Evolutionary conservation across 1,140 invertebrate genomes (phyloP).

Genomic region (Lordiphosa collinella): DNA sequence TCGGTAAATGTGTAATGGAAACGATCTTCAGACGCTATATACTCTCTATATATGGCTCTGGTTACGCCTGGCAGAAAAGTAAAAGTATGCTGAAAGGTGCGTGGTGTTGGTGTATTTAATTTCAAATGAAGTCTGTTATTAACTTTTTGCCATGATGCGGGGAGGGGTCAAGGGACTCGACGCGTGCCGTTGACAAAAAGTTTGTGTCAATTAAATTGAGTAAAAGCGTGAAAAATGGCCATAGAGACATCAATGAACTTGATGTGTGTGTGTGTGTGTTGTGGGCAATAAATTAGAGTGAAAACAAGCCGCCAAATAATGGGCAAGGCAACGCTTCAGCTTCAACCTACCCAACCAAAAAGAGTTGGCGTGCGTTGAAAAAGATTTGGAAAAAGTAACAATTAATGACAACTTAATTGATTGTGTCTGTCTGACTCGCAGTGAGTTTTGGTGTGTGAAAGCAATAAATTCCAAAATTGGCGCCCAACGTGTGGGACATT

Average conservation of each 20-base stretch:
- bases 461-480: slow-evolving; percentile 44
- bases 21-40: too few species aligned
- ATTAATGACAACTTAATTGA: slow-evolving; percentile 70
- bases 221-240: slow-evolving; percentile 58
- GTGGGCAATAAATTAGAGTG: slow-evolving; percentile 64
- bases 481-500: slow-evolving; percentile 23
- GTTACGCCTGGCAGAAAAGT: slow-evolving; percentile 62
- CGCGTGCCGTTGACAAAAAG: slow-evolving; percentile 24
- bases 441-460: slow-evolving; percentile 45
- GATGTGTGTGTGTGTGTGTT: too few species aligned
- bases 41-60: neutral
- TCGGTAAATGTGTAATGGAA: too few species aligned
- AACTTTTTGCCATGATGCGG: slow-evolving; percentile 19
- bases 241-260: slow-evolving; percentile 63
- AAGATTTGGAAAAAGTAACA: slow-evolving; percentile 26
- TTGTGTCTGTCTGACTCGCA: slow-evolving; percentile 24
- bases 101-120: slow-evolving; percentile 40
- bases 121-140: slow-evolving; percentile 33
- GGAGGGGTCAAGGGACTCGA: slow-evolving; percentile 5
- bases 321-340: slow-evolving; percentile 20
- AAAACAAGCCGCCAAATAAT: slow-evolving; percentile 62
- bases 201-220: slow-evolving; percentile 56
- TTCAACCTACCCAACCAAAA: slow-evolving; percentile 29
- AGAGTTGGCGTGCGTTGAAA: slow-evolving; percentile 49
- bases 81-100: slow-evolving; percentile 62